Evolutionary conservation across 2,888 invertebrate genomes (phyloP).

Genomic region (Protula sp.): DNA sequence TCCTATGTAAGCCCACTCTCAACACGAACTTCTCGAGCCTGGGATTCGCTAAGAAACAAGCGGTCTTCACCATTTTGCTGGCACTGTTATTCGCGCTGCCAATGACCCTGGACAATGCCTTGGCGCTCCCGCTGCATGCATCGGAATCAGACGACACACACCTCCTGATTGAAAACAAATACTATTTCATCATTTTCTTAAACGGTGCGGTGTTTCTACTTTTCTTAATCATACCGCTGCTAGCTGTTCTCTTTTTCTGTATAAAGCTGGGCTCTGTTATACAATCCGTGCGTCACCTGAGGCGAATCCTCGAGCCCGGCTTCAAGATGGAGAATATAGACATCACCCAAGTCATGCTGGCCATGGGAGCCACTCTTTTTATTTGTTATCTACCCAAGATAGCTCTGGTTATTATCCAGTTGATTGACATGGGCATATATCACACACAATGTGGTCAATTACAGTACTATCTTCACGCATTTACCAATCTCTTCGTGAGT

Average conservation of each 20-base stretch:
- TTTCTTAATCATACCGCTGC: slow-evolving; percentile 7
- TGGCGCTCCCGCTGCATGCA: slow-evolving; percentile 1
- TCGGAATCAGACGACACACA: not conserved
- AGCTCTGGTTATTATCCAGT: slow-evolving; percentile 1
- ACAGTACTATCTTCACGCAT: slow-evolving; percentile 12
- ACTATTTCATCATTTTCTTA: slow-evolving; percentile 12
- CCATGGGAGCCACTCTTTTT: slow-evolving; percentile 8
- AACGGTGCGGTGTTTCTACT: slow-evolving; percentile 8
- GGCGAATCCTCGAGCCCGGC: slow-evolving; percentile 5
- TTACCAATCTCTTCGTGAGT: slow-evolving; percentile 15
- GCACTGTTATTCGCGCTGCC: slow-evolving; percentile 12
- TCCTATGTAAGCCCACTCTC: slow-evolving; percentile 6
- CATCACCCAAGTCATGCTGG: slow-evolving; percentile 16
- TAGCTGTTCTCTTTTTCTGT: slow-evolving; percentile 2
- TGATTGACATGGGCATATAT: slow-evolving; percentile 2
- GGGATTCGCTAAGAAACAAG: slow-evolving; percentile 6
- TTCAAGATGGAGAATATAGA: slow-evolving; percentile 9
- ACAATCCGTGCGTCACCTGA: slow-evolving; percentile 3
- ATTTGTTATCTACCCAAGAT: slow-evolving; percentile 14
- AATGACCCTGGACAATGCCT: slow-evolving; percentile 11
- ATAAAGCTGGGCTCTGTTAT: slow-evolving; percentile 5
- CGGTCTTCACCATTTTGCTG: slow-evolving; percentile 5
- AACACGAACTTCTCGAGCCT: slow-evolving; percentile 4
- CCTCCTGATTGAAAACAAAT: slow-evolving; percentile 8
- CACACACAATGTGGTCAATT: slow-evolving; percentile 9